phyloP scores from a whole-genome alignment of 1,140 invertebrate species.

The Ostrea edulis region DNA sequence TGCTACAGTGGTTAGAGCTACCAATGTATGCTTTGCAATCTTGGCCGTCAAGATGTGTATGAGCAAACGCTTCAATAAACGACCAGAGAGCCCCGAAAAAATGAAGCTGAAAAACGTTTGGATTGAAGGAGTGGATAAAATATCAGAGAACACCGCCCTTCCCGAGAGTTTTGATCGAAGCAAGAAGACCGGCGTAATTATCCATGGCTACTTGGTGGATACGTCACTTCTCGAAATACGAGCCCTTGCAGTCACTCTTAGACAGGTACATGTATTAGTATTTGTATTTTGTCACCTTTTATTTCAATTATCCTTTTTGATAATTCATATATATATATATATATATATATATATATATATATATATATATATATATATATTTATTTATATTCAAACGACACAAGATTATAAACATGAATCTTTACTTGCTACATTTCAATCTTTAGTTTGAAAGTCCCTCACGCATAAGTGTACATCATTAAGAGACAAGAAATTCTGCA shows the following conservation, averaged over 20 bases:
- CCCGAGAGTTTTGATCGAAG: background rate
- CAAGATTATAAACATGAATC: background rate
- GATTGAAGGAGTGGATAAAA: background rate
- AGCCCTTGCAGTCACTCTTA: background rate
- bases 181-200: background rate
- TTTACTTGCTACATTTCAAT: background rate
- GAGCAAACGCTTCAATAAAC: slow-evolving; percentile 8
- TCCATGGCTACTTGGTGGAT: slow-evolving; percentile 14
- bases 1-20: background rate
- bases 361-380: too few relatives aligned
- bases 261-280: background rate
- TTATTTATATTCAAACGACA: background rate
- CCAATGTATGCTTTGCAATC: background rate
- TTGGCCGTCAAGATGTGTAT: slow-evolving; percentile 21
- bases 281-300: too few relatives aligned
- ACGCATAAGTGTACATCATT: background rate
- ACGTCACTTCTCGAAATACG: slow-evolving; percentile 4
- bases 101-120: background rate
- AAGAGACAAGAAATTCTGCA: too few relatives aligned
- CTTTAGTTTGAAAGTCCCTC: background rate
- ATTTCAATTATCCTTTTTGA: too few relatives aligned
- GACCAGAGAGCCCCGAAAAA: background rate
- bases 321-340: too few relatives aligned
- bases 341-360: too few relatives aligned
- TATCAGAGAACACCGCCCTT: background rate